A percentile compares a stretch with the other conserved stretches of the same genome.
Conservation (phyloP, 2,888 invertebrate genomes). For the Smittia sp. region DNA sequence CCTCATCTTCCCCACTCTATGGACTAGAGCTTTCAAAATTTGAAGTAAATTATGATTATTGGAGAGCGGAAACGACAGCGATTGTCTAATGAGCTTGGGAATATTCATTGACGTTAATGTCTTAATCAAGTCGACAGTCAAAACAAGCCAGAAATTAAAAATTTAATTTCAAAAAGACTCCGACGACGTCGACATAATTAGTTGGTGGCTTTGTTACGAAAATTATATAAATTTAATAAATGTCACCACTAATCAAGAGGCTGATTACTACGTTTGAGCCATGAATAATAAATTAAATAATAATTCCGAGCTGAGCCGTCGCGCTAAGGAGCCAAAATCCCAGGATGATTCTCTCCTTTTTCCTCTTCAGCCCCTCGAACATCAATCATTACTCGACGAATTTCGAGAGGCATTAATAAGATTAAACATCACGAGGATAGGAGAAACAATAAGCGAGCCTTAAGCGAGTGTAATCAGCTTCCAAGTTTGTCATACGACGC, state of each 20-base stretch:
- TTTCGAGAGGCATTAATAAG: slow-evolving; percentile 6
- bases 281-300: slow-evolving; percentile 23
- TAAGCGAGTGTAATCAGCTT: slow-evolving; percentile 10
- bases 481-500: background rate
- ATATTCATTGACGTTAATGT: background rate
- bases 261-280: background rate
- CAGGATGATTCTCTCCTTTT: background rate
- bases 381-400: slow-evolving; percentile 11
- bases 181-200: background rate
- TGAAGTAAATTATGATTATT: background rate
- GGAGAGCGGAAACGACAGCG: background rate
- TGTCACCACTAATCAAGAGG: slow-evolving; percentile 20
- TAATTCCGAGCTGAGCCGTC: background rate
- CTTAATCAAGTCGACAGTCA: slow-evolving; percentile 9
- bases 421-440: background rate
- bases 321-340: background rate
- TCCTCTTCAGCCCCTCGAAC: background rate
- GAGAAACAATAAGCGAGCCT: background rate
- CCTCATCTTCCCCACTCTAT: background rate
- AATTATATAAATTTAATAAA: slow-evolving; percentile 15
- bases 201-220: background rate
- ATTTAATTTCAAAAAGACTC: background rate
- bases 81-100: slow-evolving; percentile 15
- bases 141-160: slow-evolving; percentile 1
- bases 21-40: background rate